Percentiles rank a stretch among this genome's conserved stretches.
These are phyloP conservation scores for Zosterops hypoxanthus DNA, from an alignment of 2,113 vertebrate genomes.

Conservation along the genomic window DNA sequence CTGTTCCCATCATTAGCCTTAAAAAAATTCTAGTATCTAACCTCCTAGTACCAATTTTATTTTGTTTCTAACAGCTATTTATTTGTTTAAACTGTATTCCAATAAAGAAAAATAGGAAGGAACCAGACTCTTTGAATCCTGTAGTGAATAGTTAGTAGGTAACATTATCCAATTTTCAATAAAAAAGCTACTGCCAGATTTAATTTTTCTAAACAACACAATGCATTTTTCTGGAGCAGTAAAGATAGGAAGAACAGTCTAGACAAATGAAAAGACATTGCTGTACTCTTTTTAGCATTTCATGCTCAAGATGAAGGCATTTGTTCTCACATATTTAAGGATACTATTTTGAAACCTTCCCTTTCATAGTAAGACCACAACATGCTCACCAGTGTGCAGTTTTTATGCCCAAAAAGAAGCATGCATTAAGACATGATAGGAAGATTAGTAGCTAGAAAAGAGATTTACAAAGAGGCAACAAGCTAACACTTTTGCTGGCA, in stretches of 20 bases:
- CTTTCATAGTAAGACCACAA: not conserved
- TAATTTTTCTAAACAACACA: not conserved
- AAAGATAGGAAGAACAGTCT: not conserved
- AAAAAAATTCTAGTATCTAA: not conserved
- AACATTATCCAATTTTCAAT: not conserved
- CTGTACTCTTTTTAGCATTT: not conserved
- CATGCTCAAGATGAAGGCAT: not conserved
- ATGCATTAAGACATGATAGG: constrained; percentile 17
- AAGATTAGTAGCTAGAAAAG: constrained; percentile 12
- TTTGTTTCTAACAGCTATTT: not conserved
- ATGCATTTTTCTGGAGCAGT: constrained; percentile 10
- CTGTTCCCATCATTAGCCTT: not conserved
- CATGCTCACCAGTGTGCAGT: not conserved
- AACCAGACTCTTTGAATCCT: not conserved
- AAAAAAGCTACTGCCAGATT: not conserved
- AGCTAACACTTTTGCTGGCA: not conserved
- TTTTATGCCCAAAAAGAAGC: constrained; percentile 28
- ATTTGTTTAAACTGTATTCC: not conserved
- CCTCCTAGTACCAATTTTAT: not conserved
- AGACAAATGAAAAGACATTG: not conserved
- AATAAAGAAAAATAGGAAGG: not conserved
- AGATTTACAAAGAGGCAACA: constrained; percentile 19
- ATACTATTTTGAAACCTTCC: not conserved
- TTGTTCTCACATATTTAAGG: constrained; percentile 29
- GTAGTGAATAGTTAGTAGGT: not conserved